Evolutionary conservation across 2,888 invertebrate genomes (phyloP), one percentile per base, ranked within the genome.

Genomic region (Calliscelio sp.): DNA sequence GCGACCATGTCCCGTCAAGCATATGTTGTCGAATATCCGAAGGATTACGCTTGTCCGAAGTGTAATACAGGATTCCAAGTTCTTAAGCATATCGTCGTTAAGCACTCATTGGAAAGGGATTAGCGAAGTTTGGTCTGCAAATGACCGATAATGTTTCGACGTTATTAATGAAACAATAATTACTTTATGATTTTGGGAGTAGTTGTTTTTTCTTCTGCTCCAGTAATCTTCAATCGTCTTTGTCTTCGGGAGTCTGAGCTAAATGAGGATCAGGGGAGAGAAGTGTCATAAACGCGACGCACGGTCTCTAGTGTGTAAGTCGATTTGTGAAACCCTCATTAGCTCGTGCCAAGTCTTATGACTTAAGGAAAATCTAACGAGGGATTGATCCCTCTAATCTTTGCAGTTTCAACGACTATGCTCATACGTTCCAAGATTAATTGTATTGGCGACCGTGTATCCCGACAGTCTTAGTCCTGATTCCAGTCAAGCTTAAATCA

Each of bases 1-100:
- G 18, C 25, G 81, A 51, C 0, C 41, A 71, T 46, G n/a, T 65
- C 32, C 57, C 32, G 28, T 53, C 53, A 49, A 59, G 53, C 82
- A 78, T 66, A 46, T 66, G 73, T 78, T 77, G 71, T 66, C 66
- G 73, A 82, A 82, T 78, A 44, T 59, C 71, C 77, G 8, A 16
- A 28, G 77, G 81, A 70, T 82, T 82, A 82, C 77, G 51, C 71
- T 22, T 82, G 77, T 82, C 65, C 51, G n/a, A 63, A 74, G 68
- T 82, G 81, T 82, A 82, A 82, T 75, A 61, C 71, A 51, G 57
- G 71, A 55, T 82, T 65, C 11, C 24, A 44, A 77, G 77, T 77
- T 81, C 71, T 71, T 77, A 77, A 65, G 63, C 51, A 71, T 59
- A 77, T 66, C 44, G 61, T n/a, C 66, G 66, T 66, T 53, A 51